These are phyloP conservation scores for Macaria notata DNA, from an alignment of 2,888 invertebrate species.

Conservation along the genomic window DNA sequence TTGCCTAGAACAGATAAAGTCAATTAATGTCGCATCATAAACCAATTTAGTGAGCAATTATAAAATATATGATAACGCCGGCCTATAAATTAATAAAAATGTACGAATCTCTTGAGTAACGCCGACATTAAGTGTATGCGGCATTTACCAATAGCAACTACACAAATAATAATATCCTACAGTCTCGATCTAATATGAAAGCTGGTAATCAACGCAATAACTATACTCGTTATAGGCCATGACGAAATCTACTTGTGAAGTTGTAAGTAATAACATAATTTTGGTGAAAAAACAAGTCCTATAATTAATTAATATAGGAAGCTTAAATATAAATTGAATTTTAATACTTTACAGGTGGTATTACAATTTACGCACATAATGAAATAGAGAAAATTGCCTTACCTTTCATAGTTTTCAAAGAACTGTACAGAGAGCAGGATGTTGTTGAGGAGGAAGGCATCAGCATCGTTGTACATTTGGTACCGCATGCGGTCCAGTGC, in stretches of 20 bases:
- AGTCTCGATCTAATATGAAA: too few species aligned
- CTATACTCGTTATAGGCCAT: too few species aligned
- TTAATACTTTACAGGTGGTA: too few species aligned
- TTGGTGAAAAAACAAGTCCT: too few species aligned
- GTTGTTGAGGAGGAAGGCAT: constrained; percentile 89
- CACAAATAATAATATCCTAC: too few species aligned
- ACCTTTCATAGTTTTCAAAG: constrained; percentile 90
- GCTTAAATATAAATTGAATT: too few species aligned
- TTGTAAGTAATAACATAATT: too few species aligned
- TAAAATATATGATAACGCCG: constrained; percentile 8
- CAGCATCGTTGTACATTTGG: constrained; percentile 83
- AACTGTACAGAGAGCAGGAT: constrained; percentile 89
- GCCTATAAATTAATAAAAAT: constrained; percentile 9
- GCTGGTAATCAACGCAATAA: too few species aligned
- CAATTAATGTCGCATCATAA: constrained; percentile 18
- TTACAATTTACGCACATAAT: too few species aligned
- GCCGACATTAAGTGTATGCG: not conserved
- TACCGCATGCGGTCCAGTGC: constrained; percentile 81
- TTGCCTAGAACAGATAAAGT: constrained; percentile 12
- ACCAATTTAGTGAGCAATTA: constrained; percentile 13
- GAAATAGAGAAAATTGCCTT: not conserved
- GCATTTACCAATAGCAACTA: too few species aligned
- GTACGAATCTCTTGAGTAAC: constrained; percentile 2
- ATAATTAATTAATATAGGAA: too few species aligned
- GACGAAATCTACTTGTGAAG: too few species aligned